Evolutionary conservation across 2,888 invertebrate species (phyloP).

Genomic region (Drosophila multiciliata): DNA sequence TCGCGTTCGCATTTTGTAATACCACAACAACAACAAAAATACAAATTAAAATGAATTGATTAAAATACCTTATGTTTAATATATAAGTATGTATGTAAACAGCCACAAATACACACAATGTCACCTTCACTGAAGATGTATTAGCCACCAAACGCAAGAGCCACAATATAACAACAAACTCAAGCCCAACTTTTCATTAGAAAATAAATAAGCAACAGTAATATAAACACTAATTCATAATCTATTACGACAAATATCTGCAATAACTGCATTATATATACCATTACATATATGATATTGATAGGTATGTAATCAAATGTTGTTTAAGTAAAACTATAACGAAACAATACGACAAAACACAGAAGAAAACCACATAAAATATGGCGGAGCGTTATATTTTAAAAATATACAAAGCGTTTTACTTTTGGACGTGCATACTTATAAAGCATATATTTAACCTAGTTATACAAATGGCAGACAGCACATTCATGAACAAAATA

Average conservation of each 20-base stretch:
- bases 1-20: slow-evolving; percentile 45
- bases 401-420: slow-evolving; percentile 60
- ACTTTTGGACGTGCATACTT: slow-evolving; percentile 66
- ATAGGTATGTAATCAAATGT: slow-evolving; percentile 54
- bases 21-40: slow-evolving; percentile 20
- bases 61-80: slow-evolving; percentile 32
- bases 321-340: slow-evolving; percentile 44
- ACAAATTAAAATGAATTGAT: slow-evolving; percentile 37
- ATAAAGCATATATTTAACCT: slow-evolving; percentile 66
- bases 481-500: slow-evolving; percentile 42
- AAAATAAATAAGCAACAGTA: slow-evolving; percentile 21
- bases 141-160: slow-evolving; percentile 21
- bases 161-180: slow-evolving; percentile 26
- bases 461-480: slow-evolving; percentile 51
- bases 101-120: slow-evolving; percentile 15
- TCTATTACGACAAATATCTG: slow-evolving; percentile 42
- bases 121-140: slow-evolving; percentile 8
- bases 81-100: slow-evolving; percentile 13
- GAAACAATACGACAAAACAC: slow-evolving; percentile 17
- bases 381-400: slow-evolving; percentile 50
- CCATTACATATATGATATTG: slow-evolving; percentile 39
- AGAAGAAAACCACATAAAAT: slow-evolving; percentile 14
- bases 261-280: slow-evolving; percentile 57
- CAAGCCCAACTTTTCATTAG: slow-evolving; percentile 26
- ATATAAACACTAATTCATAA: slow-evolving; percentile 38